Evolutionary conservation across 2,797 vertebrate genomes (phyloP).

Genomic region (Clarias platycephalus): DNA sequence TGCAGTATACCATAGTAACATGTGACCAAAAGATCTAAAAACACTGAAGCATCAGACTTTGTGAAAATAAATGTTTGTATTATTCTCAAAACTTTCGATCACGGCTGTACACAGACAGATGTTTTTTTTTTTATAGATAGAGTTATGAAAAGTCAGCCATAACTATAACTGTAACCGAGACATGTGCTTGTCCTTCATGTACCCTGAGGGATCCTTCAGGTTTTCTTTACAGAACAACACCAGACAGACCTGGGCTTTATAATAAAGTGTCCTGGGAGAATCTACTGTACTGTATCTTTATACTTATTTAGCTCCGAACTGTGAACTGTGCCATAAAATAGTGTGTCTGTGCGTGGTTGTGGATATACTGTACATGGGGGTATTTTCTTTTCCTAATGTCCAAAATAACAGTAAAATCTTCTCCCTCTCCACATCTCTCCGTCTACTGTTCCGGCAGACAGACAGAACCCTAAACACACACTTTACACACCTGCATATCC

Average conservation of each 20-base stretch:
- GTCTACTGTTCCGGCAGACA: not conserved
- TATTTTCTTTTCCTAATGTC: not conserved
- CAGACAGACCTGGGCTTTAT: not conserved
- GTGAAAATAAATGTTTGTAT: too few relatives aligned
- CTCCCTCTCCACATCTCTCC: not conserved
- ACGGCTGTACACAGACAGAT: too few relatives aligned
- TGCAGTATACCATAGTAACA: too few relatives aligned
- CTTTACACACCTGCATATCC: conserved; percentile 5
- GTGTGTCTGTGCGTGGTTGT: conserved; percentile 16
- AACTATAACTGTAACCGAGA: not conserved
- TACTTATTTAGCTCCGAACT: not conserved
- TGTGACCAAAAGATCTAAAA: too few relatives aligned
- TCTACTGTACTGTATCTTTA: not conserved
- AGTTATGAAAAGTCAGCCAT: not conserved
- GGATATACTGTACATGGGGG: not conserved
- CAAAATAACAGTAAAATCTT: not conserved
- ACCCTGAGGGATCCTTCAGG: not conserved
- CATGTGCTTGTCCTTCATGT: not conserved
- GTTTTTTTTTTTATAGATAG: not conserved
- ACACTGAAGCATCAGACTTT: too few relatives aligned
- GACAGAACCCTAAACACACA: conserved; percentile 17
- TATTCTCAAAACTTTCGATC: too few relatives aligned
- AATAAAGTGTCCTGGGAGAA: not conserved
- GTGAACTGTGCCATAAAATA: not conserved
- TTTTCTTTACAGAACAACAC: not conserved